phyloP scores from a whole-genome alignment of 2,888 invertebrate genomes.

The Azorinus chamasolen region DNA sequence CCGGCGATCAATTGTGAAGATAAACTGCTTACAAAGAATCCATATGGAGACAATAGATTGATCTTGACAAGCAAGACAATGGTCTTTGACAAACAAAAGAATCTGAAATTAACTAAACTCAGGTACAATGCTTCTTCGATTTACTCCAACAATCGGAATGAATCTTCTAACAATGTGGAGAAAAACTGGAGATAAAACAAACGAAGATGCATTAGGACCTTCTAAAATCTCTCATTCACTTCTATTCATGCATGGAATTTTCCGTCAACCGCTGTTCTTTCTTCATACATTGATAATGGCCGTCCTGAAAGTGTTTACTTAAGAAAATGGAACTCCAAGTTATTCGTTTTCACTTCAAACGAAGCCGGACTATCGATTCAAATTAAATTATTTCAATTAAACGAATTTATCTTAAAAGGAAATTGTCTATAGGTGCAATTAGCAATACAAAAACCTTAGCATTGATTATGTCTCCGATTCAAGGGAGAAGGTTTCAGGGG shows the following conservation, averaged over 20 bases:
- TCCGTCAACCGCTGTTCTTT: slow-evolving; percentile 51
- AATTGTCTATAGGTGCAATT: slow-evolving; percentile 20
- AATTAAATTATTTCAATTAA: not conserved
- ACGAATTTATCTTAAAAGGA: slow-evolving; percentile 10
- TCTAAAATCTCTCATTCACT: slow-evolving; percentile 40
- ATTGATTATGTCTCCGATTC: too few species aligned
- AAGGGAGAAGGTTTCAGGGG: too few species aligned
- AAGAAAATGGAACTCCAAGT: slow-evolving; percentile 61
- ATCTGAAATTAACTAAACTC: slow-evolving; percentile 57
- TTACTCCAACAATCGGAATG: slow-evolving; percentile 52
- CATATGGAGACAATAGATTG: slow-evolving; percentile 31
- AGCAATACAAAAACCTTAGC: slow-evolving; percentile 6
- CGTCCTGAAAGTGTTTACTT: slow-evolving; percentile 56
- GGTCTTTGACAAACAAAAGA: slow-evolving; percentile 55
- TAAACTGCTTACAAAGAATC: slow-evolving; percentile 43
- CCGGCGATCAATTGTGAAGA: slow-evolving; percentile 49
- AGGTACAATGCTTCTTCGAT: slow-evolving; percentile 57
- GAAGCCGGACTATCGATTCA: slow-evolving; percentile 37
- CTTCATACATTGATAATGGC: slow-evolving; percentile 51
- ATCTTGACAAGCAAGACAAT: slow-evolving; percentile 54
- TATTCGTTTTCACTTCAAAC: slow-evolving; percentile 57
- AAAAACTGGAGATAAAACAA: slow-evolving; percentile 53
- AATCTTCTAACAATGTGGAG: slow-evolving; percentile 56
- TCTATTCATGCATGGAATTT: slow-evolving; percentile 40
- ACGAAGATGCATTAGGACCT: slow-evolving; percentile 46